phyloP scores from a whole-genome alignment of 2,888 invertebrate genomes.

The Malacosoma neustria region DNA sequence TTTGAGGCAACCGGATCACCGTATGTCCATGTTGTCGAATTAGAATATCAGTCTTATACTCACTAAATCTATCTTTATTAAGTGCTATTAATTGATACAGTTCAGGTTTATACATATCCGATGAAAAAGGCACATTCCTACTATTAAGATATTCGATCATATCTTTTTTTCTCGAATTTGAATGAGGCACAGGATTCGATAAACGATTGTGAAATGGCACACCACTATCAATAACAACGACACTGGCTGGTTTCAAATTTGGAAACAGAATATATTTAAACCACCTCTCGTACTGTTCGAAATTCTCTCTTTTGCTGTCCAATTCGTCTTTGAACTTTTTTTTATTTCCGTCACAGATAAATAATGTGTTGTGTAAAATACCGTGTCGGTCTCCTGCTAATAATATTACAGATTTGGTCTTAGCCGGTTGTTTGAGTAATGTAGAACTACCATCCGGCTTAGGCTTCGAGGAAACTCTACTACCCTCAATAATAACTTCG shows the following conservation, averaged over 20 bases:
- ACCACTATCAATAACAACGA: conserved; percentile 24
- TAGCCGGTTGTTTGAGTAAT: conserved; percentile 25
- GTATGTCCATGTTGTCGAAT: conserved; percentile 21
- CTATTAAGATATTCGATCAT: conserved; percentile 26
- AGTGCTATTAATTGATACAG: conserved; percentile 22
- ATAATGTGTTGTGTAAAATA: conserved; percentile 19
- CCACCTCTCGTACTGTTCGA: conserved; percentile 26
- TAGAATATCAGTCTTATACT: conserved; percentile 22
- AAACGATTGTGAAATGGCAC: conserved; percentile 22
- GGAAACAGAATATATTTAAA: conserved; percentile 22
- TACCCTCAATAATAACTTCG: conserved; percentile 22
- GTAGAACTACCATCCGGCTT: conserved; percentile 23
- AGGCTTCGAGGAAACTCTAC: conserved; percentile 22
- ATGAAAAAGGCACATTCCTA: conserved; percentile 21
- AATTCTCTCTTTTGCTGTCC: conserved; percentile 20
- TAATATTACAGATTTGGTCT: conserved; percentile 19
- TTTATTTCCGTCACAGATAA: conserved; percentile 22
- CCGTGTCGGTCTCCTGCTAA: conserved; percentile 23
- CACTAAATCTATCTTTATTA: conserved; percentile 22
- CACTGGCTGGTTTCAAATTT: conserved; percentile 20
- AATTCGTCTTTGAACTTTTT: conserved; percentile 23
- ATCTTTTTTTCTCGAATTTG: conserved; percentile 23
- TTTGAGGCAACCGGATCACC: conserved; percentile 18
- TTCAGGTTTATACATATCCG: conserved; percentile 25
- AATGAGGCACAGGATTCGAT: conserved; percentile 21